These are phyloP conservation scores for Conger conger DNA, from an alignment of 2,113 vertebrate species.

Conservation along the genomic window DNA sequence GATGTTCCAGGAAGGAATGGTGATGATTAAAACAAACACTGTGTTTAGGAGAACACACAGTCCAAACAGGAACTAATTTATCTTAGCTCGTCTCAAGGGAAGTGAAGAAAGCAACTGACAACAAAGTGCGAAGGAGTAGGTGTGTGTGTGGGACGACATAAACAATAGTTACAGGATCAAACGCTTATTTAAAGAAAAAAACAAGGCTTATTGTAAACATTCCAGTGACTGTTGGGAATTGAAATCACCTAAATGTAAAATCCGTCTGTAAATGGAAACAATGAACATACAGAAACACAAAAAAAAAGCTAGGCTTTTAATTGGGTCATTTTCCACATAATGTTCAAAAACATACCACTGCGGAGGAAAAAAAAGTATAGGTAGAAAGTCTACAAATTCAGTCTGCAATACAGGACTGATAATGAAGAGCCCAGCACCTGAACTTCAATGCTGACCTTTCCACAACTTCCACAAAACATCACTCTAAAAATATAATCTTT, in stretches of 20 bases:
- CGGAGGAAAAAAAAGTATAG: not conserved
- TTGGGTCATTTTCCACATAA: not conserved
- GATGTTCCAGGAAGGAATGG: not conserved
- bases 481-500: too few relatives aligned
- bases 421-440: not conserved
- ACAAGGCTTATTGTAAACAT: not conserved
- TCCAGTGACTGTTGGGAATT: not conserved
- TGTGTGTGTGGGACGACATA: not conserved
- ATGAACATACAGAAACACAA: not conserved
- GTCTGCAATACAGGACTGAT: not conserved
- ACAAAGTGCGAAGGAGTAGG: not conserved
- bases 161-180: not conserved
- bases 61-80: not conserved
- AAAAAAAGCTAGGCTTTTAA: not conserved
- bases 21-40: not conserved
- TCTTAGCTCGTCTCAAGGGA: not conserved
- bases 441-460: too few relatives aligned
- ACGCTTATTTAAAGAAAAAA: not conserved
- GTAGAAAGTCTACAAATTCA: not conserved
- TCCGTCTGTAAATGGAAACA: not conserved
- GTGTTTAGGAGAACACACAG: not conserved
- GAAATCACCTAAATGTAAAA: not conserved
- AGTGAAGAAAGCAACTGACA: not conserved
- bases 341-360: not conserved
- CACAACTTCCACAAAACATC: too few relatives aligned